Evolutionary conservation across 2,797 vertebrate genomes (phyloP).

Genomic region (Muraenolepis orangiensis): DNA sequence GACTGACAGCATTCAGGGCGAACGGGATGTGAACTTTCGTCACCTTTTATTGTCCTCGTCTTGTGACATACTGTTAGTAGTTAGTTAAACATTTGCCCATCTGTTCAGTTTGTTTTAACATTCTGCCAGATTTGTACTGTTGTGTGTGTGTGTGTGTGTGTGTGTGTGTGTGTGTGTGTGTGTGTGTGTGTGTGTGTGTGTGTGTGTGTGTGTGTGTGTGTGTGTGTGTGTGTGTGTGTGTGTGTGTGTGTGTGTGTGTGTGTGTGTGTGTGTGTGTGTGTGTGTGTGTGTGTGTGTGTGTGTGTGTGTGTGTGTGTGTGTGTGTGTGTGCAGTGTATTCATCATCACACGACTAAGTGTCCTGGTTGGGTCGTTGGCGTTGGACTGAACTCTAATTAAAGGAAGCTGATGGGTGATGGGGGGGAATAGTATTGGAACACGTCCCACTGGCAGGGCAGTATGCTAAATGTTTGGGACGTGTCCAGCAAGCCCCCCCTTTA

Average conservation of each 20-base stretch:
- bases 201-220: neutral
- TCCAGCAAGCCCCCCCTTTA: conserved; percentile 42
- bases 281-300: neutral
- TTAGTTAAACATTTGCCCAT: neutral
- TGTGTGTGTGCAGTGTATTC: neutral
- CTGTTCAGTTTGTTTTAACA: neutral
- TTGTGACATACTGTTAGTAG: neutral
- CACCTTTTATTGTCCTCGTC: neutral
- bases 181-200: neutral
- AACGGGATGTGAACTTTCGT: neutral
- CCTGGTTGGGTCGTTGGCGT: conserved; percentile 18
- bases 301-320: neutral
- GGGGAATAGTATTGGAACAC: conserved; percentile 44
- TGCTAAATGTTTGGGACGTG: conserved; percentile 52
- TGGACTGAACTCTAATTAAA: conserved; percentile 24
- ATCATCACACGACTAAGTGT: conserved; percentile 5
- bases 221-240: neutral
- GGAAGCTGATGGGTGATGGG: conserved; percentile 29
- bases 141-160: neutral
- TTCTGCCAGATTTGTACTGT: neutral
- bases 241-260: neutral
- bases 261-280: neutral
- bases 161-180: neutral
- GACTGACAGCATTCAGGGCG: neutral
- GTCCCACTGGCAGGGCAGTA: conserved; percentile 32